Percentiles rank a stretch among this genome's conserved stretches.
Conservation (phyloP, 2,113 vertebrate genomes). For the Boulengeromyrus knoepffleri region DNA sequence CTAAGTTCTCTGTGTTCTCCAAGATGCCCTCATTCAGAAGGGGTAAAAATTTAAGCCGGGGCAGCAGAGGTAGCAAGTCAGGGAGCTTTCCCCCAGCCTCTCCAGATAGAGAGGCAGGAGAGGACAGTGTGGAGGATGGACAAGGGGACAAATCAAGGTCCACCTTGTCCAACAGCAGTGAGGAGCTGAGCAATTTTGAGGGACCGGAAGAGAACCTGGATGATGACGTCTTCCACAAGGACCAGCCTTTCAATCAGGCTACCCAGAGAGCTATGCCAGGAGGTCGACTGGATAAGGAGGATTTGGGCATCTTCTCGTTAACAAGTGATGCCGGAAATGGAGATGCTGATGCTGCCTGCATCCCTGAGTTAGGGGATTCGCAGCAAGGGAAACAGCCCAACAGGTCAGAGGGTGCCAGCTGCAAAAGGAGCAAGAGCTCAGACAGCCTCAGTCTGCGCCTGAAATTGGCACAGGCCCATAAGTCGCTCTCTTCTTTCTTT, state of each 20-base stretch:
- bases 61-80: conserved; percentile 31
- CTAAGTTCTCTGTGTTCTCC: conserved; percentile 57
- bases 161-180: background rate
- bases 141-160: background rate
- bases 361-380: conserved; percentile 33
- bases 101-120: conserved; percentile 26
- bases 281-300: conserved; percentile 24
- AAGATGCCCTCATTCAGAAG: conserved; percentile 67
- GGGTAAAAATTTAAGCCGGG: conserved; percentile 30
- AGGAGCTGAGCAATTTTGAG: conserved; percentile 32
- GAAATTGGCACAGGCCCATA: conserved; percentile 70
- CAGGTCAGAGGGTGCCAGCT: conserved; percentile 27
- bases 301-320: conserved; percentile 7
- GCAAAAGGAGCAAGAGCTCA: conserved; percentile 55
- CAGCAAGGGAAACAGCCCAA: conserved; percentile 29
- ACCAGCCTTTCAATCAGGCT: conserved; percentile 44
- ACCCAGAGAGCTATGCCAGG: conserved; percentile 43
- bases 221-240: conserved; percentile 59
- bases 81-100: conserved; percentile 7
- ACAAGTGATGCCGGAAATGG: conserved; percentile 19
- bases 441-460: conserved; percentile 67
- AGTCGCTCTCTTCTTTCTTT: conserved; percentile 73
- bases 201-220: conserved; percentile 50
- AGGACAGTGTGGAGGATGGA: conserved; percentile 32
- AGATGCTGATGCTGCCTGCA: conserved; percentile 27